Base-by-base conservation (phyloP, 2,888 invertebrate species). In the Drosophila eohydei region DNA sequence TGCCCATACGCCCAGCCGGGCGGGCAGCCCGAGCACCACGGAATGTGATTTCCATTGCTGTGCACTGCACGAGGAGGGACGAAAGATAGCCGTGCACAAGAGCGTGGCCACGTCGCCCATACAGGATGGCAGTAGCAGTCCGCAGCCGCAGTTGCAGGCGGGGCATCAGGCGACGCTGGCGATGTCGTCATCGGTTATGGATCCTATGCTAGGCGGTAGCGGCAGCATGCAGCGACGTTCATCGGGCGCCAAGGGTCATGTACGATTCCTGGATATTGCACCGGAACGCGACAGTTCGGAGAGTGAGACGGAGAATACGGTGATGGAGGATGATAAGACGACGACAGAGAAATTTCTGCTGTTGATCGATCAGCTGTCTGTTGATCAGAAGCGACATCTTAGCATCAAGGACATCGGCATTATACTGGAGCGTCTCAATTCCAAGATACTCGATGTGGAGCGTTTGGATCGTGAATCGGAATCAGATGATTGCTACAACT, bases 11-110 rank as follows among this genome's bases (percentile, higher is more conserved):
- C 95, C 95, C 90, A 94, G 94, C 80, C 94, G 95, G 50, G 94
- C 95, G 78, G 95, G 95, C 61, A 94, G 95, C 89, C 95, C 94
- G 88, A 93, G 93, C 93, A 93, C 95, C 91, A 94, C 95, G 91
- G 97, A 98, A 93, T 98, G 98, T 94, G 98, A 98, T 94, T 98
- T 98, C 94, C 98, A 98, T 93, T 98, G 98, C 93, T 98, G 98
- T 94, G 97, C 98, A 78, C 94, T 98, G 89, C 98, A 98, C 94
- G 97, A 98, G 93, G 98, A 97, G 93, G 97, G 97, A 9, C 95
- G 97, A 73, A 96, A 97, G 91, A 97, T 98, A 91, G 97, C 97
- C 79, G 97, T 97, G 79, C 97, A 97, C 94, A 97, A 97, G 93
- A 97, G 96, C 92, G 97, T 97, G 81, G 97, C 97, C 85, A 97